phyloP scores from a whole-genome alignment of 2,797 vertebrate genomes.

The Scleropages formosus region DNA sequence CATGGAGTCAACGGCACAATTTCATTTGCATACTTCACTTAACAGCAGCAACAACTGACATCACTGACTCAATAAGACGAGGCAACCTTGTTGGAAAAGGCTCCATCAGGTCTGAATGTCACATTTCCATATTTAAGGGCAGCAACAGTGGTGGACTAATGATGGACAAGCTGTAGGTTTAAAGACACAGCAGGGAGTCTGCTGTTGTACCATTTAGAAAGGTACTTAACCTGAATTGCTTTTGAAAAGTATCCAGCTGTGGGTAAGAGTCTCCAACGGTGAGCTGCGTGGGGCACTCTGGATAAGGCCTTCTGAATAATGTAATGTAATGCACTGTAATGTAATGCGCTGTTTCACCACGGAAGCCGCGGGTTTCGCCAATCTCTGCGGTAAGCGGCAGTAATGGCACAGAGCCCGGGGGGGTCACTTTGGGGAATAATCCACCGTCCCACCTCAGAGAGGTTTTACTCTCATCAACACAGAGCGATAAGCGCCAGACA shows the following conservation, averaged over 20 bases:
- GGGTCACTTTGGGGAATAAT: not conserved
- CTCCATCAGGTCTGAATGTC: not conserved
- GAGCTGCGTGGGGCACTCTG: too few relatives aligned
- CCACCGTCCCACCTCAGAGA: conserved; percentile 18
- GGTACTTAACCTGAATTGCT: not conserved
- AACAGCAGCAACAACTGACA: too few relatives aligned
- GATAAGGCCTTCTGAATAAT: too few relatives aligned
- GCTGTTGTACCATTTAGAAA: not conserved
- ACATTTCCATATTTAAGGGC: not conserved
- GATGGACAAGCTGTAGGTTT: not conserved
- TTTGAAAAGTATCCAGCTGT: not conserved
- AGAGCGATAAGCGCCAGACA: not conserved
- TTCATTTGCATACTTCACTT: too few relatives aligned
- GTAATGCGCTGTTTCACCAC: not conserved
- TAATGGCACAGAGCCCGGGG: not conserved
- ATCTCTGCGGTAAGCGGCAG: not conserved
- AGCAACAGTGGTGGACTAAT: not conserved
- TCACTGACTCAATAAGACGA: too few relatives aligned
- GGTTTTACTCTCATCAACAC: not conserved
- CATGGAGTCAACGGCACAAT: too few relatives aligned
- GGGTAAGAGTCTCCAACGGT: not conserved
- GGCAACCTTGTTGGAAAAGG: not conserved
- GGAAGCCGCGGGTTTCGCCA: not conserved
- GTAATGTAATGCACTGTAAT: too few relatives aligned
- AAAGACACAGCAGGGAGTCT: not conserved